phyloP scores from a whole-genome alignment of 2,113 vertebrate genomes.

The Hemibagrus wyckioides region DNA sequence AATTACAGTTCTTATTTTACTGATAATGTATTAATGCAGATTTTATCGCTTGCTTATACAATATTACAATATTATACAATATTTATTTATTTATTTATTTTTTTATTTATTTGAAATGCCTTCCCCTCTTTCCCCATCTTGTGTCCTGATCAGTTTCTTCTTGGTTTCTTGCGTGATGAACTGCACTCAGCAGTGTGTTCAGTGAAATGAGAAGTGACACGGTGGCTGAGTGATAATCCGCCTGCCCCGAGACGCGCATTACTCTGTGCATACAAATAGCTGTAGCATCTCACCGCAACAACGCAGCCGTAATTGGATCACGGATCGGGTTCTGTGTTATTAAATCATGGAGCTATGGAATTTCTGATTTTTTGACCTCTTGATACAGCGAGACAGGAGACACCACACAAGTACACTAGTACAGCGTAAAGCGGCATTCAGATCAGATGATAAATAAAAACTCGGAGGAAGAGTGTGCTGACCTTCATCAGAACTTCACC shows the following conservation, averaged over 20 bases:
- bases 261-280: constrained; percentile 69
- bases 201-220: constrained; percentile 88
- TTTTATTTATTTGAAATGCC: background rate
- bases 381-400: background rate
- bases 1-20: background rate
- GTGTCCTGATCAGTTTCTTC: constrained; percentile 51
- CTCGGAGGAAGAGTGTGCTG: background rate
- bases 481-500: background rate
- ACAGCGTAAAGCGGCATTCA: background rate
- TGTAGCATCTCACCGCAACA: constrained; percentile 58
- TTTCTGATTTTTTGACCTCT: background rate
- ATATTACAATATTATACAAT: no score
- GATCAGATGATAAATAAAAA: background rate
- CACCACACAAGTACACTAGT: background rate
- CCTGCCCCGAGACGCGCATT: constrained; percentile 74
- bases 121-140: no score
- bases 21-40: background rate
- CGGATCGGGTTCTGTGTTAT: constrained; percentile 53
- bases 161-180: constrained; percentile 61
- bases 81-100: background rate
- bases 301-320: constrained; percentile 73
- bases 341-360: constrained; percentile 56
- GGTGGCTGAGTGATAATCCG: constrained; percentile 82
- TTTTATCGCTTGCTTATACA: background rate
- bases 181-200: constrained; percentile 77